These are phyloP conservation scores for Rhyacophila evoluta DNA, from an alignment of 2,888 invertebrate species.

Conservation along the genomic window DNA sequence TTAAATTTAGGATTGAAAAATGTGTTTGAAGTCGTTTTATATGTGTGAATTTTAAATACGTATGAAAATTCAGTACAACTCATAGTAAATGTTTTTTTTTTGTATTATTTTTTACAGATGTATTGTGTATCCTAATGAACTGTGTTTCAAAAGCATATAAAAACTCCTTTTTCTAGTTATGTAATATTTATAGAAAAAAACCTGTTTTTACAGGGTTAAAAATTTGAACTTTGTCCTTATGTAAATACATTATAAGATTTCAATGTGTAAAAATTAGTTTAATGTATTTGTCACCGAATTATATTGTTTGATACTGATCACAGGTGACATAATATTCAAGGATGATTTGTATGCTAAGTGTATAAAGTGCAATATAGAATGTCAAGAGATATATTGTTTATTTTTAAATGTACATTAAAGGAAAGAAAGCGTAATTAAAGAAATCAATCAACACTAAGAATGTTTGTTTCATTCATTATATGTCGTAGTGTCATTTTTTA, in stretches of 20 bases:
- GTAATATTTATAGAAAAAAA: background rate
- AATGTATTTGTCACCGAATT: background rate
- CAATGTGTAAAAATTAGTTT: background rate
- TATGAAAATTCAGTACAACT: background rate
- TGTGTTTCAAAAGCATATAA: background rate
- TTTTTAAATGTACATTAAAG: constrained; percentile 38
- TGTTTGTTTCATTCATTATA: constrained; percentile 28
- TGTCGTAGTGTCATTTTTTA: background rate
- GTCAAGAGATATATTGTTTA: constrained; percentile 33
- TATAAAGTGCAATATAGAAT: constrained; percentile 1
- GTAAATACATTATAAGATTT: constrained; percentile 21
- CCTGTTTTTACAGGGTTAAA: background rate
- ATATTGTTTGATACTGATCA: background rate
- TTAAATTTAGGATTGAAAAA: background rate
- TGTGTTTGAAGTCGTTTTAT: background rate
- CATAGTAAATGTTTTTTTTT: background rate
- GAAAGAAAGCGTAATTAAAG: constrained; percentile 36
- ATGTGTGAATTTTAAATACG: background rate
- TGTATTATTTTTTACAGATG: background rate
- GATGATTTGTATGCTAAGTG: background rate
- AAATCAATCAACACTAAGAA: constrained; percentile 20
- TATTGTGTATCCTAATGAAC: too few species aligned
- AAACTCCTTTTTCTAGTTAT: background rate
- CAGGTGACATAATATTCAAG: background rate
- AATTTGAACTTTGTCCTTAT: background rate